Percentiles rank a stretch among this genome's conserved stretches.
Conservation (phyloP, 1,140 invertebrate genomes). For the Papilio helenus region DNA sequence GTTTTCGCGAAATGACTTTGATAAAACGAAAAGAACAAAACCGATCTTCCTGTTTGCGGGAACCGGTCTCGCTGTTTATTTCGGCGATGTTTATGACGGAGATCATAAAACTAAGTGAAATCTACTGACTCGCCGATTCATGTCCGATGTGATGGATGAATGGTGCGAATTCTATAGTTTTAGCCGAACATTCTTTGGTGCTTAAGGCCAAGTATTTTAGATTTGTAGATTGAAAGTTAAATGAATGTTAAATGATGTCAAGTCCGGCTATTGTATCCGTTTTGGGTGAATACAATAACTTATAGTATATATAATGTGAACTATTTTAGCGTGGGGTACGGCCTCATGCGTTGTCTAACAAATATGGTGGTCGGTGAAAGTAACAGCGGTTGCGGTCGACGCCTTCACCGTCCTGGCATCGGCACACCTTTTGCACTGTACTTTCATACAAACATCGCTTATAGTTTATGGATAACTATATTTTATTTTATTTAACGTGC, state of each 20-base stretch:
- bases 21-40: conserved; percentile 38
- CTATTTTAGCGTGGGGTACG: conserved; percentile 13
- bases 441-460: conserved; percentile 12
- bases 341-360: conserved; percentile 31
- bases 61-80: conserved; percentile 43
- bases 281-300: conserved; percentile 7
- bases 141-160: conserved; percentile 29
- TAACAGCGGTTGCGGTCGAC: conserved; percentile 41
- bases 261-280: background rate
- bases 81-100: conserved; percentile 38
- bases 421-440: background rate
- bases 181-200: background rate
- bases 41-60: conserved; percentile 37
- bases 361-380: conserved; percentile 53
- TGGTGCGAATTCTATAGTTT: conserved; percentile 13
- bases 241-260: conserved; percentile 1
- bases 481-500: background rate
- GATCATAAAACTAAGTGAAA: conserved; percentile 41
- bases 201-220: background rate
- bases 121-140: conserved; percentile 25
- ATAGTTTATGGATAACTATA: conserved; percentile 40
- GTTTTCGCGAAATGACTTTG: conserved; percentile 39
- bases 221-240: background rate
- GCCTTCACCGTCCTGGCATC: conserved; percentile 18
- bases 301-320: background rate